Base-by-base conservation (phyloP, 2,797 vertebrate species). In the Brachyalestes nurse region DNA sequence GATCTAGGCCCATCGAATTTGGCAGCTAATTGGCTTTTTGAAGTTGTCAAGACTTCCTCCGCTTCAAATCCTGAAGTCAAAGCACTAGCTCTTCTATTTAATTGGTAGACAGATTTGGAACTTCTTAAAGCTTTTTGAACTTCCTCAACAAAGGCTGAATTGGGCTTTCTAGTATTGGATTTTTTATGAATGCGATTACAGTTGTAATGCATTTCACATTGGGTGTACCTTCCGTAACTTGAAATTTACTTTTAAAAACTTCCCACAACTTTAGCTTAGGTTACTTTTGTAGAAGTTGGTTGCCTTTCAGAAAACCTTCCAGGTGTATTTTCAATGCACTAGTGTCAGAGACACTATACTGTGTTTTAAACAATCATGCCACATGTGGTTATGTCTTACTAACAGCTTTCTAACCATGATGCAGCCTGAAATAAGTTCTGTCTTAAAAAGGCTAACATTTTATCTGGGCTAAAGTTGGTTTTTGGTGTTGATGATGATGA, bases 1-100 rank as follows among this genome's bases (percentile, higher is more conserved):
- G 82, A 51, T 61, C 23, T n/a, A 72, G 79, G 67, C 47, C 87
- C 88, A 87, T 93, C 91, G 90, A 87, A 93, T 93, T 89, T 85
- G 45, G 80, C 73, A 89, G 85, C 88, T 93, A 93, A 93, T 93
- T 93, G 90, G 92, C 91, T 92, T 92, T 92, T 90, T 85, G 85
- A 91, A 91, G 88, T 89, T 86, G 89, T 90, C 90, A 83, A 88
- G 57, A 61, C 88, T 84, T 88, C 84, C 64, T 83, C 85, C 79
- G 88, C 85, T 89, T 81, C 40, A 83, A 83, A 85, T 88, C 89
- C 81, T 88, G 87, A 91, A 91, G 89, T 88, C 78, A 84, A 91
- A 89, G 86, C 90, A 2, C 23, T 62, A 45, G 65, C 34, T 81
- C n/a, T 23, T 53, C 60, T n/a, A 72, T 65, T 51, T 72, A 61